phyloP scores from a whole-genome alignment of 2,888 invertebrate genomes.

The Strigamia maritima region DNA sequence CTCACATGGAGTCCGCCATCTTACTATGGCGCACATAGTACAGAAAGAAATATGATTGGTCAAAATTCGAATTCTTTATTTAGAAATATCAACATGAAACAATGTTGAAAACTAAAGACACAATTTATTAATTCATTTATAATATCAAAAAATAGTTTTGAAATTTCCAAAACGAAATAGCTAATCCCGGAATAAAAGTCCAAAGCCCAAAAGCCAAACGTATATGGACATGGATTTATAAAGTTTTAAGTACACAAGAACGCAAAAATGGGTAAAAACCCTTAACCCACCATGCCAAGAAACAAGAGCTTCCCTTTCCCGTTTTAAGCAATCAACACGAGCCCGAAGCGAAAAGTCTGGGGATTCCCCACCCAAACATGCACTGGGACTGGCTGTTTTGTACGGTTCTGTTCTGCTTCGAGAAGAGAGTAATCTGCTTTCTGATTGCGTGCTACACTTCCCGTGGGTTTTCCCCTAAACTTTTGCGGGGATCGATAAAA shows the following conservation, averaged over 20 bases:
- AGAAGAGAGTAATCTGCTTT: neutral
- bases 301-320: neutral
- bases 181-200: too few species aligned
- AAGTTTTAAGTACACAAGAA: neutral
- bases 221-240: neutral
- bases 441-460: neutral
- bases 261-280: neutral
- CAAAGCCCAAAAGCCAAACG: too few species aligned
- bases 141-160: too few species aligned
- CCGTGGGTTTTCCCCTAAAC: conserved; percentile 2
- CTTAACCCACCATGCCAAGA: neutral
- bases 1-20: neutral
- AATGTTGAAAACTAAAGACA: neutral
- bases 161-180: too few species aligned
- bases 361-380: neutral
- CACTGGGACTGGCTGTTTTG: neutral
- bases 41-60: neutral
- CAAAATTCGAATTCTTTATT: neutral
- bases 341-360: conserved; percentile 5
- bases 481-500: conserved; percentile 3
- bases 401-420: neutral
- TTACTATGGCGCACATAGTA: neutral
- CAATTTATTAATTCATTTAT: neutral
- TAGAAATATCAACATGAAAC: neutral
- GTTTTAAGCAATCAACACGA: neutral